A percentile compares a stretch with the other conserved stretches of the same genome.
Evolutionary conservation across 37 sponge, comb jelly and placozoan genomes (phyloP).

Genomic region (Geodia barretti): DNA sequence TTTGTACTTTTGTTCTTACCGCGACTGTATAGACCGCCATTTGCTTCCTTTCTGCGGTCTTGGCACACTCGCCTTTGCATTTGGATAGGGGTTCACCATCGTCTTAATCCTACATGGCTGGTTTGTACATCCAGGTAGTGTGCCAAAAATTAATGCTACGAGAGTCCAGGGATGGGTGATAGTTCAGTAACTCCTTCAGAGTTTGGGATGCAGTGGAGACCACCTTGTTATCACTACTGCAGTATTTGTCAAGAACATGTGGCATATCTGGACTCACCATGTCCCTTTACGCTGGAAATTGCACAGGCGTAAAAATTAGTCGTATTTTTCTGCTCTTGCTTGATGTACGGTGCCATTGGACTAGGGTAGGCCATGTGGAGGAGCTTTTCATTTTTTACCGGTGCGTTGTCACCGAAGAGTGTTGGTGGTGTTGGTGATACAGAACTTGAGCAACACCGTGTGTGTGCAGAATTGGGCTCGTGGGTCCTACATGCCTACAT

Average conservation of each 20-base stretch:
- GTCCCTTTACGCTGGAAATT: conserved; percentile 77
- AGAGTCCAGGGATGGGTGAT: neutral
- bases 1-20: conserved; percentile 39
- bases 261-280: conserved; percentile 61
- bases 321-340: conserved; percentile 33
- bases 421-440: conserved; percentile 25
- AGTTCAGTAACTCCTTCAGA: conserved; percentile 2
- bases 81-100: conserved; percentile 56
- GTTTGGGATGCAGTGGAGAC: conserved; percentile 34
- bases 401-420: conserved; percentile 11
- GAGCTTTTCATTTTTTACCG: conserved; percentile 45
- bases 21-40: neutral
- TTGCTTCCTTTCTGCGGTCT: conserved; percentile 25
- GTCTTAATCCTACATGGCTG: conserved; percentile 39
- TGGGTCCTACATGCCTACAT: conserved; percentile 40
- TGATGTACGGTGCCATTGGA: conserved; percentile 54
- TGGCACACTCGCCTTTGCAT: conserved; percentile 51
- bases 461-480: conserved; percentile 27
- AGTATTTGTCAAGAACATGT: conserved; percentile 27
- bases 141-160: neutral
- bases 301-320: conserved; percentile 58
- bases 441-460: neutral
- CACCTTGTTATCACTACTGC: conserved; percentile 30
- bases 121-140: conserved; percentile 38
- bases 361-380: conserved; percentile 42